A percentile compares a stretch with the other conserved stretches of the same genome.
These are phyloP conservation scores for Cryptotermes secundus DNA, from an alignment of 1,140 invertebrate species.

Conservation along the genomic window DNA sequence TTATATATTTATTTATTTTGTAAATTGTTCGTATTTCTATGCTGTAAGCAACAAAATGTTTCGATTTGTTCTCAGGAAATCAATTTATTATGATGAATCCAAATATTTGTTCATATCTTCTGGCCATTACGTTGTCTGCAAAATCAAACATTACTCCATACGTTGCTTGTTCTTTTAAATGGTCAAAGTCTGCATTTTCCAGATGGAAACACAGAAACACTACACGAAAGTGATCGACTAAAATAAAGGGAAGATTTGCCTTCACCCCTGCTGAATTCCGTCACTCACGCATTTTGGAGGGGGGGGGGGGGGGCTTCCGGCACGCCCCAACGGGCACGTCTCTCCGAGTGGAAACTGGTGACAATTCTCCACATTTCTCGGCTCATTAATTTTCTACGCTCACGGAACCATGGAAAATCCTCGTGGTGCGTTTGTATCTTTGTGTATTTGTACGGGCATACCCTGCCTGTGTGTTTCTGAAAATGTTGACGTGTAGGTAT, in stretches of 20 bases:
- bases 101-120: too few relatives aligned
- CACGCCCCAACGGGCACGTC: not conserved
- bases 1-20: too few relatives aligned
- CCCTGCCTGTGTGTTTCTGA: not conserved
- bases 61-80: too few relatives aligned
- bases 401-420: slow-evolving; percentile 2
- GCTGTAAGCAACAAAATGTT: too few relatives aligned
- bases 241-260: slow-evolving; percentile 3
- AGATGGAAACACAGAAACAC: not conserved
- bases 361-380: slow-evolving; percentile 10
- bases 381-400: slow-evolving; percentile 8
- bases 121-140: not conserved
- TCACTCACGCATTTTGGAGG: not conserved
- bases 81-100: too few relatives aligned
- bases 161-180: not conserved
- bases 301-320: not conserved
- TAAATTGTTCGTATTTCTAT: too few relatives aligned
- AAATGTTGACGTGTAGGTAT: not conserved
- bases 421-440: not conserved
- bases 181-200: not conserved
- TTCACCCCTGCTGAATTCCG: not conserved
- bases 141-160: not conserved
- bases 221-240: not conserved
- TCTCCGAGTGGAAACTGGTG: not conserved
- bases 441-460: not conserved